Base-by-base conservation (phyloP, 2,797 vertebrate species). In the Lemur catta region DNA sequence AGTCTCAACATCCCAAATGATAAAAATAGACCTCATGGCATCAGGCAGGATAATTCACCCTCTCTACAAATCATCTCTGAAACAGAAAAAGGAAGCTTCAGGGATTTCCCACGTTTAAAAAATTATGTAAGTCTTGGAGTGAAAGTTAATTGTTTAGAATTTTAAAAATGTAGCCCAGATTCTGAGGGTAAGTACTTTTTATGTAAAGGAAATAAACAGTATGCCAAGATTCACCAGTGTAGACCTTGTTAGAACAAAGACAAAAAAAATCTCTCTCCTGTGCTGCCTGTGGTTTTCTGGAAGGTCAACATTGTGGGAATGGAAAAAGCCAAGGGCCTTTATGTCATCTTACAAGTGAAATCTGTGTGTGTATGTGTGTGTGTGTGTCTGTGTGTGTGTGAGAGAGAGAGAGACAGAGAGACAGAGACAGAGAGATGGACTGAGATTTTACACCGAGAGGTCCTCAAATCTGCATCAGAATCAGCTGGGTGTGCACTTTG, bases 1-100 rank as follows among this genome's bases (percentile, higher is more conserved):
- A 95, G 94, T 98, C 97, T 98, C 97, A 93, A 95, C 92, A 94
- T 89, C 88, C 71, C 90, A 72, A 4, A 76, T 84, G 97, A 89
- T 93, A 98, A 98, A 98, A 98, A 98, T 65, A 98, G 97, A 96
- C 88, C 86, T 97, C n/a, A 61, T 57, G 69, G 93, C 75, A 96
- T 86, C 95, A 98, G 87, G 81, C 94, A 96, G 89, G 52, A 93
- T 97, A 97, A 97, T 94, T 91, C 97, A 86, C 92, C 96, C 71
- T 96, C 98, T 96, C 89, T 89, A 95, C 93, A 98, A 98, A 97
- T 93, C 93, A 96, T 81, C 96, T 80, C 43, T 12, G 59, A 97
- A 97, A 92, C 81, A 97, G 93, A 89, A 84, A 97, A 94, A 86
- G 57, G 78, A 96, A 90, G 79, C 93, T 95, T 84, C 67, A 38